phyloP scores from a whole-genome alignment of 1,140 invertebrate species.

The Luehdorfia chinensis region DNA sequence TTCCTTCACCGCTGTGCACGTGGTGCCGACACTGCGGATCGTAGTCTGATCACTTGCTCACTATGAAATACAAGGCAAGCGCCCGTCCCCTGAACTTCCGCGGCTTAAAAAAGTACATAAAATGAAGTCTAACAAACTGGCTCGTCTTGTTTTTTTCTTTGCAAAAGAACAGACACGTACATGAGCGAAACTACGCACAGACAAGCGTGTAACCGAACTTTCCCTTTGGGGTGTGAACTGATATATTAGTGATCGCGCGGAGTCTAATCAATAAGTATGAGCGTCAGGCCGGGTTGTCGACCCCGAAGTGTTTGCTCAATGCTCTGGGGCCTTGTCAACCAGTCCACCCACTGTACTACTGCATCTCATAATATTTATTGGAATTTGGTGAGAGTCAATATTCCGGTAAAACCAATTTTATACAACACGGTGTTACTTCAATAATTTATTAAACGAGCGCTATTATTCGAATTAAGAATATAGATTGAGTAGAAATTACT shows the following conservation, averaged over 20 bases:
- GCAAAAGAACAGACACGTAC: too few relatives aligned
- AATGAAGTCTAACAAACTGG: too few relatives aligned
- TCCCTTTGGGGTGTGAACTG: slow-evolving; percentile 30
- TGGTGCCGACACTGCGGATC: too few relatives aligned
- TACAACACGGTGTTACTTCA: background rate
- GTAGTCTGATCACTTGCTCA: too few relatives aligned
- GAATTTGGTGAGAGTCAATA: slow-evolving; percentile 31
- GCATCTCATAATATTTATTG: slow-evolving; percentile 47
- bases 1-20: too few relatives aligned
- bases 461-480: too few relatives aligned
- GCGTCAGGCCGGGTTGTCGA: slow-evolving; percentile 51
- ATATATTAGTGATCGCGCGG: slow-evolving; percentile 55
- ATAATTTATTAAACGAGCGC: too few relatives aligned
- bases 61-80: too few relatives aligned
- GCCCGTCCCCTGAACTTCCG: too few relatives aligned
- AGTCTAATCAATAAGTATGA: slow-evolving; percentile 48
- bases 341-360: slow-evolving; percentile 58
- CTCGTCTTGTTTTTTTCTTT: too few relatives aligned
- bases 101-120: too few relatives aligned
- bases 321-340: slow-evolving; percentile 53
- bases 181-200: background rate
- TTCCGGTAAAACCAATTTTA: slow-evolving; percentile 21
- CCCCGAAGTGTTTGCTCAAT: slow-evolving; percentile 49
- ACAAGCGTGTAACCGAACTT: slow-evolving; percentile 12
- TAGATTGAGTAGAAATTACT: too few relatives aligned